A percentile compares a stretch with the other conserved stretches of the same genome.
Conservation (phyloP, 2,888 invertebrate genomes). For the Slavum lentiscoides region DNA sequence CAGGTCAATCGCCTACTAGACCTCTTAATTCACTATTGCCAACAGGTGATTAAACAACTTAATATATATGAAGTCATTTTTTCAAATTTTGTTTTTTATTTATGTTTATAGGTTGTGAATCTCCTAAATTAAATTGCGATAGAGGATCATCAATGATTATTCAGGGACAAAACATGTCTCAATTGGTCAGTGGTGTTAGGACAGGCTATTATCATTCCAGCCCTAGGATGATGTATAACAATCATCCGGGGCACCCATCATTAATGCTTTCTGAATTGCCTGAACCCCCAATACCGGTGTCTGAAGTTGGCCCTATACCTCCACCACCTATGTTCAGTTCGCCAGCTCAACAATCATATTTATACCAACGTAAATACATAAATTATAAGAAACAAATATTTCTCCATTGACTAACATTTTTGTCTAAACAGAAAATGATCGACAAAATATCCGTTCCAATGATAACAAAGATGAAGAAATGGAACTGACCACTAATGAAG, state of each 20-base stretch:
- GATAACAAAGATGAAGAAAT: slow-evolving; percentile 43
- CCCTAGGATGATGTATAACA: slow-evolving; percentile 45
- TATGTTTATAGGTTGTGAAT: slow-evolving; percentile 42
- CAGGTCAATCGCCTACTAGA: slow-evolving; percentile 44
- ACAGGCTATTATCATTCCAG: slow-evolving; percentile 50
- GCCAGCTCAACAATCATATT: slow-evolving; percentile 54
- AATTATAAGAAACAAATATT: neutral
- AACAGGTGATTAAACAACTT: slow-evolving; percentile 36
- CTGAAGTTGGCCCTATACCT: slow-evolving; percentile 90
- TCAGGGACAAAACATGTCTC: slow-evolving; percentile 43
- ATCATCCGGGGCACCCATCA: slow-evolving; percentile 53
- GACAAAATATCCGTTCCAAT: slow-evolving; percentile 21
- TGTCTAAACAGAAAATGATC: slow-evolving; percentile 42
- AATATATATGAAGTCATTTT: neutral
- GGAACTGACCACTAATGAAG: slow-evolving; percentile 51
- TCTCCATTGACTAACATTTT: neutral
- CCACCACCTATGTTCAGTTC: slow-evolving; percentile 96
- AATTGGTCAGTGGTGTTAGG: slow-evolving; percentile 35
- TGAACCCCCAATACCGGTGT: slow-evolving; percentile 87
- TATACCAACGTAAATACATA: slow-evolving; percentile 33
- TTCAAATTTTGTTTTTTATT: neutral
- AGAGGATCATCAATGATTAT: slow-evolving; percentile 37
- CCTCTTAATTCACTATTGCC: slow-evolving; percentile 54
- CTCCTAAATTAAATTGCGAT: slow-evolving; percentile 45
- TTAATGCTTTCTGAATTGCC: slow-evolving; percentile 84